Evolutionary conservation across 2,797 vertebrate species (phyloP), one percentile per base, ranked within the genome.

Genomic region (Trichosurus vulpecula): DNA sequence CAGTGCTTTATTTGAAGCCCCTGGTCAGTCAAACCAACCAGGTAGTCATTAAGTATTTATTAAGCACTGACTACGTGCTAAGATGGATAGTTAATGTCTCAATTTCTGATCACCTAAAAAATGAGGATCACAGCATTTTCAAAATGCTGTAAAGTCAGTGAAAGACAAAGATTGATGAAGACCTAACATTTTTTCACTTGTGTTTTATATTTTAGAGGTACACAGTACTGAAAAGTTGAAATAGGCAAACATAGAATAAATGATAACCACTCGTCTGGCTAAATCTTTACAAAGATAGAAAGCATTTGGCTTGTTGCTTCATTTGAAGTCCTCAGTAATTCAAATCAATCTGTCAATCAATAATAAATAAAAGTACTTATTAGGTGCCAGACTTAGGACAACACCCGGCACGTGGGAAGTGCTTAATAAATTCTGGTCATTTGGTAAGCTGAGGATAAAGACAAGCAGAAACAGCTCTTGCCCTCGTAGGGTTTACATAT

Each of bases 191-290:
- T 19, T 55, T 81, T 41, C 16, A 2, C 81, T 14, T 22, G 52
- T 6, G 27, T 14, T 57, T 91, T 87, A 0, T 2, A 9, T 9
- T 6, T 47, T 41, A 74, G 30, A 74, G 90, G 51, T 81, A 41
- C n/a, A 81, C 19, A 81, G n/a, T 74, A 87, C 74, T 87, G 25
- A 87, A 14, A 54, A 30, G 91, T 12, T 22, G 2, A 53, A 90
- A 6, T 19, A 2, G 6, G 89, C 27, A 54, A 55, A n/a, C 0
- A 0, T 0, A 27, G 4, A 54, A 3, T 13, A 5, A 29, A 0
- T 14, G 12, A 11, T 2, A 8, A 30, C 11, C 89, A 53, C 52
- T 41, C 2, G 16, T 0, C n/a, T 13, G 0, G 2, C 16, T 35
- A 2, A 74, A 74, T 74, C 52, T 14, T 5, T 1, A 29, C 54